Percentiles rank a stretch among this genome's conserved stretches.
Evolutionary conservation across 1,140 invertebrate species (phyloP).

Genomic region (Caenorhabditis briggsae): DNA sequence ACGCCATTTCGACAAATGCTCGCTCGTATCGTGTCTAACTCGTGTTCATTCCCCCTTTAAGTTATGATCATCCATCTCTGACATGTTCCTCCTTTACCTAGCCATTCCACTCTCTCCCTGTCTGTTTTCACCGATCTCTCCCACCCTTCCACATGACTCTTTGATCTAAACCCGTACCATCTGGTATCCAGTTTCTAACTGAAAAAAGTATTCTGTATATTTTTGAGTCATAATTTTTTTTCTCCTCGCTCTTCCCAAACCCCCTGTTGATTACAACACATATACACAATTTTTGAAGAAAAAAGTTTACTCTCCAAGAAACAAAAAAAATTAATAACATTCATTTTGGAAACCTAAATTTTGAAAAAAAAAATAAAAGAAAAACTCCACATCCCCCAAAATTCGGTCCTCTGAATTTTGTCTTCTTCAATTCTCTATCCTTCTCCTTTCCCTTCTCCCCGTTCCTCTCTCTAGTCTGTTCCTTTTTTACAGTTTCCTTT

Average conservation of each 20-base stretch:
- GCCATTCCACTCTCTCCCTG: not conserved
- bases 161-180: not conserved
- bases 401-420: not conserved
- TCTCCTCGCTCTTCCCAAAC: not conserved
- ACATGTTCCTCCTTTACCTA: not conserved
- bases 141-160: not conserved
- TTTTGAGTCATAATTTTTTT: slow-evolving; percentile 21
- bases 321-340: slow-evolving; percentile 1
- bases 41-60: slow-evolving; percentile 8
- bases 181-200: not conserved
- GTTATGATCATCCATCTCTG: not conserved
- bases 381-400: not conserved
- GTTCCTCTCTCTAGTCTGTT: slow-evolving; percentile 49
- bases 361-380: not conserved
- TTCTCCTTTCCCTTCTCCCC: not conserved
- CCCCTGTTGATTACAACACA: slow-evolving; percentile 42
- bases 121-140: slow-evolving; percentile 31
- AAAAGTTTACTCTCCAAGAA: not conserved
- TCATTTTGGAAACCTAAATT: not conserved
- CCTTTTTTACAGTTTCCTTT: slow-evolving; percentile 21
- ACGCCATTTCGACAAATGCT: slow-evolving; percentile 56
- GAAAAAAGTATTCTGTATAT: slow-evolving; percentile 38
- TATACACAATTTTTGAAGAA: not conserved
- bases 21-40: slow-evolving; percentile 64
- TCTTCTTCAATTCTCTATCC: not conserved